Percentiles rank a stretch among this genome's conserved stretches.
Evolutionary conservation across 1,140 invertebrate species (phyloP).

Genomic region (Sitobion miscanthi): DNA sequence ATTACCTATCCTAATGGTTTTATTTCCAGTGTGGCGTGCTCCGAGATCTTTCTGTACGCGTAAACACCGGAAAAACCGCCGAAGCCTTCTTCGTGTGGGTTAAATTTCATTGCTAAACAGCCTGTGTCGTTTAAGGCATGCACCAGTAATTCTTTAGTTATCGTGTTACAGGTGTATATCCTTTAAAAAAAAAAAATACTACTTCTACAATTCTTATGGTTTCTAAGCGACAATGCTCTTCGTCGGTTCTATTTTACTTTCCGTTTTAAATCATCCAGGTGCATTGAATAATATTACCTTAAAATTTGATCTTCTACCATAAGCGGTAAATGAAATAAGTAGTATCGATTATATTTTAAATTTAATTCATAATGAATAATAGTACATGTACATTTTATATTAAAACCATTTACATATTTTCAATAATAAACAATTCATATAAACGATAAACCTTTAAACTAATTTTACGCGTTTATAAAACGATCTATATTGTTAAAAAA

Average conservation of each 20-base stretch:
- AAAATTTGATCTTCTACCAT: not conserved
- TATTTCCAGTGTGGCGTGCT: not conserved
- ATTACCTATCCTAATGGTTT: not conserved
- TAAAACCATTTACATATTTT: not conserved
- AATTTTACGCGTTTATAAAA: not conserved
- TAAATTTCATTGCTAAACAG: slow-evolving; percentile 14
- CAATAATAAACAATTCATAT: not conserved
- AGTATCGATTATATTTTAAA: not conserved
- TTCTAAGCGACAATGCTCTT: slow-evolving; percentile 7
- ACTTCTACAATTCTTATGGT: not conserved
- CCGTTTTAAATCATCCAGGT: not conserved
- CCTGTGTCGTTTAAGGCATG: slow-evolving; percentile 16
- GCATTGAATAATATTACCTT: not conserved
- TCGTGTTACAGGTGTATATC: slow-evolving; percentile 15
- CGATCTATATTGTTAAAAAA: not conserved
- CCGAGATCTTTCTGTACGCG: not conserved
- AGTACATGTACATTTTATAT: not conserved
- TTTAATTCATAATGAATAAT: not conserved
- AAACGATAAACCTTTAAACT: not conserved
- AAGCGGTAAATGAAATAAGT: not conserved
- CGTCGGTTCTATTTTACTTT: not conserved
- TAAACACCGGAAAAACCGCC: slow-evolving; percentile 50
- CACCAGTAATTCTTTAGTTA: slow-evolving; percentile 29
- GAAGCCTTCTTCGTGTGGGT: slow-evolving; percentile 16
- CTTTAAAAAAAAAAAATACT: not conserved